These are phyloP conservation scores for Cinclus cinclus DNA, from an alignment of 2,113 vertebrate species.

Conservation along the genomic window DNA sequence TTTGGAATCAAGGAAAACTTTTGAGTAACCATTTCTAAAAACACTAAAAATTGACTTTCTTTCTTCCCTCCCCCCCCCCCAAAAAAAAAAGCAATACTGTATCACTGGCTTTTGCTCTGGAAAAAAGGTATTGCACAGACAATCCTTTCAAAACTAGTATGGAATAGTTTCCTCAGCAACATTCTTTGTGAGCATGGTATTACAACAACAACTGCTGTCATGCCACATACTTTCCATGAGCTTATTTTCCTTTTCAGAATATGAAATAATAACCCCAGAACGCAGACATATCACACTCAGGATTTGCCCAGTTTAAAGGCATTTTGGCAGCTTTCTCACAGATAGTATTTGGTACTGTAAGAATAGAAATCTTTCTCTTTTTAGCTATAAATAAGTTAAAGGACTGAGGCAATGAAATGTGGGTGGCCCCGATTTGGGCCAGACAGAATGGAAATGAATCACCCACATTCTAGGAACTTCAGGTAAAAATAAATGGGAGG, in stretches of 20 bases:
- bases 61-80: background rate
- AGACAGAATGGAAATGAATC: background rate
- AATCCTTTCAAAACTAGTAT: conserved; percentile 56
- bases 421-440: background rate
- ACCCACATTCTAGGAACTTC: background rate
- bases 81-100: background rate
- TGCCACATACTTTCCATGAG: conserved; percentile 51
- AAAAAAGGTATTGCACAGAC: conserved; percentile 17
- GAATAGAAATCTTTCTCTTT: background rate
- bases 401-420: background rate
- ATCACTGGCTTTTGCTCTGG: conserved; percentile 20
- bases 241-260: conserved; percentile 58
- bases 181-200: conserved; percentile 43
- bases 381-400: background rate
- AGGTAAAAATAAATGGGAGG: background rate
- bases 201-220: conserved; percentile 49
- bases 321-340: background rate
- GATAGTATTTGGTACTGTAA: background rate
- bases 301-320: background rate
- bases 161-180: conserved; percentile 72
- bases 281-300: background rate
- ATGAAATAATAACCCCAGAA: conserved; percentile 26
- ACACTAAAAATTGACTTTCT: accelerated
- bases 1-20: background rate
- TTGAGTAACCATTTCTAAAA: background rate